phyloP scores from a whole-genome alignment of 2,797 vertebrate species.

The Nannoperca australis region DNA sequence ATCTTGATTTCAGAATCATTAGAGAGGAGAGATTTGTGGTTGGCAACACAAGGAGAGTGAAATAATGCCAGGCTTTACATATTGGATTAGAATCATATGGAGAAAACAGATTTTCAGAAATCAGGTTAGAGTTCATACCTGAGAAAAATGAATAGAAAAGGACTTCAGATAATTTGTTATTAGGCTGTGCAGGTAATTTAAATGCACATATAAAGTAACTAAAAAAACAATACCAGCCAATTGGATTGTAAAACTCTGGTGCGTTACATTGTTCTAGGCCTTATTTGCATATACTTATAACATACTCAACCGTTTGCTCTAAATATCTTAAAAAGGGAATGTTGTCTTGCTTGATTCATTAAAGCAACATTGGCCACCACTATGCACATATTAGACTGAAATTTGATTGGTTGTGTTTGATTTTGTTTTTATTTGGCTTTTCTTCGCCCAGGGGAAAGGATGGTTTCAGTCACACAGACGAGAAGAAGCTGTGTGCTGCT shows the following conservation, averaged over 20 bases:
- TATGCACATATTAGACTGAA: background rate
- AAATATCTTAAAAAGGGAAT: background rate
- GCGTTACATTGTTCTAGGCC: background rate
- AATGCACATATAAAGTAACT: background rate
- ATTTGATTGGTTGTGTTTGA: constrained; percentile 1
- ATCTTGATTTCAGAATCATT: background rate
- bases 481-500: constrained; percentile 55
- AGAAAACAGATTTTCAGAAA: background rate
- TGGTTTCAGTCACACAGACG: constrained; percentile 60
- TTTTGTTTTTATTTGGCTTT: background rate
- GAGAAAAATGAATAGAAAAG: background rate
- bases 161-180: background rate
- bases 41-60: constrained; percentile 8
- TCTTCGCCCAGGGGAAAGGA: constrained; percentile 53
- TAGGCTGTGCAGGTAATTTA: background rate
- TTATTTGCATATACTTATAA: background rate
- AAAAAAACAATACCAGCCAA: background rate
- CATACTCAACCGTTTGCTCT: background rate
- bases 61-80: background rate
- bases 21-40: background rate
- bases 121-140: background rate
- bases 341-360: background rate
- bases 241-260: background rate
- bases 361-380: background rate
- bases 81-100: background rate